These are phyloP conservation scores for Mactra quadrangularis DNA, from an alignment of 1,140 invertebrate genomes.

Conservation along the genomic window DNA sequence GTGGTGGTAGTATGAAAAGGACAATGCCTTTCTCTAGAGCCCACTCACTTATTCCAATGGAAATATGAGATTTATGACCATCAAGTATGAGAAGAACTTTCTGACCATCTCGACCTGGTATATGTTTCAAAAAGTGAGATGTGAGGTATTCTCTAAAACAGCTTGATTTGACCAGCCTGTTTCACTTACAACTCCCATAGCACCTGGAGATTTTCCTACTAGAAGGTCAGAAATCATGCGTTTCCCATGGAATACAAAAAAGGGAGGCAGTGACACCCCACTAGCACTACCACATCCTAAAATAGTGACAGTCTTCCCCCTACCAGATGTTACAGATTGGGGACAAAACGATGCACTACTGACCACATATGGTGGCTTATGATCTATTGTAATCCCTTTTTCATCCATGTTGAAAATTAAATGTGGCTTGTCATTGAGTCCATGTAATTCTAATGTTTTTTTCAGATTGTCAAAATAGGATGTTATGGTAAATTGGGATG, in stretches of 20 bases:
- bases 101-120: too few relatives aligned
- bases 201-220: slow-evolving; percentile 11
- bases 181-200: slow-evolving; percentile 35
- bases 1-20: too few relatives aligned
- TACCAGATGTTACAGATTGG: slow-evolving; percentile 3
- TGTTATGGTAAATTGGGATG: background rate
- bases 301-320: slow-evolving; percentile 35
- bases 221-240: slow-evolving; percentile 27
- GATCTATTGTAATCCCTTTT: slow-evolving; percentile 54
- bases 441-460: slow-evolving; percentile 66
- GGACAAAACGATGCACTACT: background rate
- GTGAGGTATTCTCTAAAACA: slow-evolving; percentile 13
- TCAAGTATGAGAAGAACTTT: too few relatives aligned
- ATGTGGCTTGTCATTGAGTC: too few relatives aligned
- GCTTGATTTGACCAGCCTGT: slow-evolving; percentile 41
- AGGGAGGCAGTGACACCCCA: slow-evolving; percentile 13
- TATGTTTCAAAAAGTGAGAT: background rate
- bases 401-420: slow-evolving; percentile 40
- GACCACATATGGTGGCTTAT: slow-evolving; percentile 31
- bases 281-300: slow-evolving; percentile 66
- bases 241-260: slow-evolving; percentile 32
- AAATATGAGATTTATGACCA: slow-evolving; percentile 37
- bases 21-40: too few relatives aligned
- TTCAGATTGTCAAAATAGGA: slow-evolving; percentile 25
- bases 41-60: too few relatives aligned